These are phyloP conservation scores for Euura saliciscinereae DNA, from an alignment of 1,140 invertebrate genomes.

Conservation along the genomic window DNA sequence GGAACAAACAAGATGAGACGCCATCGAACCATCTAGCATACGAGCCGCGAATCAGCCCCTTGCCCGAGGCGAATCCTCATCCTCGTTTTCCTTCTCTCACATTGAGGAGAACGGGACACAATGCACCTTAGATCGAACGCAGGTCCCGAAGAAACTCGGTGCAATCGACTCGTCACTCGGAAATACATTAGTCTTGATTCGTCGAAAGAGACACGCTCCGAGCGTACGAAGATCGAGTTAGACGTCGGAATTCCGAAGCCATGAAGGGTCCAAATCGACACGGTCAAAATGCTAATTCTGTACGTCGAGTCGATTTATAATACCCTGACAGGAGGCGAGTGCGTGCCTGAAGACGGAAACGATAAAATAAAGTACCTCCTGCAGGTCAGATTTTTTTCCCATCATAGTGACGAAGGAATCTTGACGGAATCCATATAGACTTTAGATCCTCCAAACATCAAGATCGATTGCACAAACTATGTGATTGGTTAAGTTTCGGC, in stretches of 20 bases:
- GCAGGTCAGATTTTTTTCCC: not conserved
- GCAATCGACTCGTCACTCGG: conserved; percentile 42
- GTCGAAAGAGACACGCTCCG: conserved; percentile 40
- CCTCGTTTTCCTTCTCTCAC: not conserved
- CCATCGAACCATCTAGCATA: conserved; percentile 22
- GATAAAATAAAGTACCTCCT: not conserved
- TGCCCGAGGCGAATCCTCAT: conserved; percentile 23
- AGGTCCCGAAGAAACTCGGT: conserved; percentile 27
- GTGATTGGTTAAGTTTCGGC: too few species aligned
- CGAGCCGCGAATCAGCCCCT: conserved; percentile 28
- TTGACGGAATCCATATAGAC: not conserved
- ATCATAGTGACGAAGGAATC: not conserved
- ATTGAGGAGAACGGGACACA: conserved; percentile 20
- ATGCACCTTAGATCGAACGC: conserved; percentile 21
- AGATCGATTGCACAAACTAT: not conserved
- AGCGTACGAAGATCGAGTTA: not conserved
- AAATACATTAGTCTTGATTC: conserved; percentile 49
- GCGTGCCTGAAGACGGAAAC: not conserved
- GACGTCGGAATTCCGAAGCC: not conserved
- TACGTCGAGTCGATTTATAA: not conserved
- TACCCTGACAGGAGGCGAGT: not conserved
- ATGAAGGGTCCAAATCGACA: not conserved
- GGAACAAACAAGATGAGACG: conserved; percentile 47
- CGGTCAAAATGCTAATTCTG: conserved; percentile 7
- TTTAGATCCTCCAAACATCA: not conserved